Conservation (phyloP, 1,140 invertebrate species). For the Aporrectodea caliginosa region DNA sequence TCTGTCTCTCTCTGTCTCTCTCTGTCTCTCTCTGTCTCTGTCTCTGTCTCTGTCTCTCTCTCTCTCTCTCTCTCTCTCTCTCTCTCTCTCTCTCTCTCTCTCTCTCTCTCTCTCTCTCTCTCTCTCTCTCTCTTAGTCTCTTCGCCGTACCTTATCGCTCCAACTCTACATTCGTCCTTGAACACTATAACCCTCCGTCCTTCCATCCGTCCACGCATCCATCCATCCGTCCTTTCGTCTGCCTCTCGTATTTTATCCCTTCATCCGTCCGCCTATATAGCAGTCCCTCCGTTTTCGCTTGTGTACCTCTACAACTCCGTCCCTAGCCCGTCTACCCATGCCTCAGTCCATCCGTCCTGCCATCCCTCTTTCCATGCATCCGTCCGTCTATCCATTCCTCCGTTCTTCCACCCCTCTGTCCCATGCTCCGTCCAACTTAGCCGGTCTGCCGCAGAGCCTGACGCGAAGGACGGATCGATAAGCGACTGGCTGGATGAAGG, state of each 20-base stretch:
- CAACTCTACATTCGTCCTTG: too few species aligned
- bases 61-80: background rate
- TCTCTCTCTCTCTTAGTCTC: background rate
- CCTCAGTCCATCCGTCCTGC: too few species aligned
- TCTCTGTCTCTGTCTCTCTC: background rate
- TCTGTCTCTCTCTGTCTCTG: background rate
- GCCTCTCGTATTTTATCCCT: background rate
- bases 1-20: background rate
- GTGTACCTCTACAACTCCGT: background rate
- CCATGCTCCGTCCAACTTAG: too few species aligned
- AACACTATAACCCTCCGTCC: background rate
- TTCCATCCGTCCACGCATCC: background rate
- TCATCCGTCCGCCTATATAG: background rate
- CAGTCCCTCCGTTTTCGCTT: background rate
- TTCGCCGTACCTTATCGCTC: too few species aligned
- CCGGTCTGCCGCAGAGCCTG: too few species aligned
- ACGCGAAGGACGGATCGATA: too few species aligned
- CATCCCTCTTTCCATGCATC: too few species aligned
- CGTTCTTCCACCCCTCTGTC: too few species aligned
- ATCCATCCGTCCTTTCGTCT: background rate
- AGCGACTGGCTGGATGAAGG: too few species aligned
- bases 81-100: background rate
- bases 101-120: constrained; percentile 1
- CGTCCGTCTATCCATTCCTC: too few species aligned
- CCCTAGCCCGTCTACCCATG: too few species aligned